phyloP scores from a whole-genome alignment of 2,888 invertebrate species.

The Synergus japonicus region DNA sequence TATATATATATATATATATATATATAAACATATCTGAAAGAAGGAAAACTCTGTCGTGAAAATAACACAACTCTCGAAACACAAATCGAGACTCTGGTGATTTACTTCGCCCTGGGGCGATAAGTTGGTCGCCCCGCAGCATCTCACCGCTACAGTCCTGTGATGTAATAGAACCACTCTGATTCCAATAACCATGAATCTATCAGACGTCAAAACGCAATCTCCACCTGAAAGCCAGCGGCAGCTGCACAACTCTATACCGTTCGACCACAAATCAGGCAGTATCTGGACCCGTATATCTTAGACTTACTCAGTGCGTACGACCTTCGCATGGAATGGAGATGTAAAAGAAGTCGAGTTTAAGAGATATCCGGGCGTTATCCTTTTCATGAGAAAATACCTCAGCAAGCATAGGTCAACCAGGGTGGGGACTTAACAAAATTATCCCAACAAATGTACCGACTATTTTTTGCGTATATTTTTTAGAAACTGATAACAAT shows the following conservation, averaged over 20 bases:
- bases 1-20: too few species aligned
- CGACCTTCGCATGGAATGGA: slow-evolving; percentile 56
- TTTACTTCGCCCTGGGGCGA: slow-evolving; percentile 70
- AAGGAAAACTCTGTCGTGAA: slow-evolving; percentile 50
- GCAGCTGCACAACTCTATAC: slow-evolving; percentile 63
- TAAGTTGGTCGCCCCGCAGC: slow-evolving; percentile 58
- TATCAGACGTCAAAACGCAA: slow-evolving; percentile 87
- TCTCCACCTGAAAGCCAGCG: slow-evolving; percentile 80
- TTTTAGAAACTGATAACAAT: neutral
- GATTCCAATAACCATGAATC: slow-evolving; percentile 89
- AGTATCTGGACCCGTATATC: slow-evolving; percentile 67
- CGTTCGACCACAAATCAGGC: slow-evolving; percentile 69
- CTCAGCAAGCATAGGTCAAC: neutral
- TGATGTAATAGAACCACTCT: slow-evolving; percentile 74
- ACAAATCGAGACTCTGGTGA: slow-evolving; percentile 63
- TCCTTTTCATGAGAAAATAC: neutral
- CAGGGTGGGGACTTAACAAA: too few species aligned
- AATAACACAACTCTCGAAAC: slow-evolving; percentile 61
- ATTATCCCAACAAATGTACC: too few species aligned
- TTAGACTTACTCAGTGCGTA: slow-evolving; percentile 51
- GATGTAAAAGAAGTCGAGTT: slow-evolving; percentile 61
- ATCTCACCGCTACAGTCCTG: slow-evolving; percentile 52
- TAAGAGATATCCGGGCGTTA: slow-evolving; percentile 16
- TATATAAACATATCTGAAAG: slow-evolving; percentile 3
- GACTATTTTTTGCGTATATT: neutral